These are phyloP conservation scores for Isurus oxyrinchus DNA, from an alignment of 2,113 vertebrate species.

Conservation along the genomic window DNA sequence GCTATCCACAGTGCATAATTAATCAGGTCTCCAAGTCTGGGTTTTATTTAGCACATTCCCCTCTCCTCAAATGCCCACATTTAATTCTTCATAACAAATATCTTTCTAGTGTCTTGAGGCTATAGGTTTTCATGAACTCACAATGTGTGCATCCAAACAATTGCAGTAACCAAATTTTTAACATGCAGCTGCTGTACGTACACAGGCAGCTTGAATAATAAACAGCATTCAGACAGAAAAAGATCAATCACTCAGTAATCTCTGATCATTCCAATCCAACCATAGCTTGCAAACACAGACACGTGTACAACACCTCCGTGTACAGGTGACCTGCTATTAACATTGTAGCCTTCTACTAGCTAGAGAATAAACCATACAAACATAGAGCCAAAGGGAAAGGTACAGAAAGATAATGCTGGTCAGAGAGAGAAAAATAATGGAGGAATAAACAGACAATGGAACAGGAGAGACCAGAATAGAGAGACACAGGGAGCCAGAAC, in stretches of 20 bases:
- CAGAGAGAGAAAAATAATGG: too few species aligned
- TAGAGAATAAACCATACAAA: background rate
- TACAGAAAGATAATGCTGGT: background rate
- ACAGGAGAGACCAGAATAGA: background rate
- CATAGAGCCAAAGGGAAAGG: background rate
- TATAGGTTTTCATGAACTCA: background rate
- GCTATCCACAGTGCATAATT: background rate
- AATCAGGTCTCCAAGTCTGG: background rate
- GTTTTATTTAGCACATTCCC: background rate
- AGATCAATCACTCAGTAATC: slow-evolving; percentile 36
- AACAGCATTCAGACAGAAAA: slow-evolving; percentile 37
- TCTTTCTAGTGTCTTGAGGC: background rate
- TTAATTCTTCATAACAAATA: slow-evolving; percentile 1
- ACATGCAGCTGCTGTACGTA: slow-evolving; percentile 12
- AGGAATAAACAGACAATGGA: background rate
- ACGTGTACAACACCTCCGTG: slow-evolving; percentile 27
- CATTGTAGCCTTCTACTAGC: background rate
- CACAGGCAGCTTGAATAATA: slow-evolving; percentile 35
- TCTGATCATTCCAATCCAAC: slow-evolving; percentile 36
- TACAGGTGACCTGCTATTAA: slow-evolving; percentile 27
- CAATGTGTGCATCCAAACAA: slow-evolving; percentile 8
- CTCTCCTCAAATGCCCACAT: background rate
- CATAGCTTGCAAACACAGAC: slow-evolving; percentile 27
- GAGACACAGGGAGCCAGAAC: background rate
- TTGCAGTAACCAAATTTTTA: slow-evolving; percentile 9